Conservation (phyloP, 2,797 vertebrate genomes). For the Scomberomorus guttatus region DNA sequence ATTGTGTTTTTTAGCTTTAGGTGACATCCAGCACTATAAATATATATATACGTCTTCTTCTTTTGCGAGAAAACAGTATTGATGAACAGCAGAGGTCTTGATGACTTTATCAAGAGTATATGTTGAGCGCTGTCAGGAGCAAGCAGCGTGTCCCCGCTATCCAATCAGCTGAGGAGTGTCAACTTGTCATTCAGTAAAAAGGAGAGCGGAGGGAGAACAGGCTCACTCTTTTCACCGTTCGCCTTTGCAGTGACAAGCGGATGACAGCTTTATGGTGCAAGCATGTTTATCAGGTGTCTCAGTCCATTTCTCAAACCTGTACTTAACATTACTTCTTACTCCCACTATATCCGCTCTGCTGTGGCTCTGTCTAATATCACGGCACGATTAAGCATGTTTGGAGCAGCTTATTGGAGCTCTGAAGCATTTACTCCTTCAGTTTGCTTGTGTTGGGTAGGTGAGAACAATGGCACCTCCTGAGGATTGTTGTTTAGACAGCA, state of each 20-base stretch:
- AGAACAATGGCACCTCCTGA: neutral
- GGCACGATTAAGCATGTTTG: conserved; percentile 25
- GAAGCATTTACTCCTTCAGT: neutral
- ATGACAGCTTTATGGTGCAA: conserved; percentile 65
- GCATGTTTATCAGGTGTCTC: conserved; percentile 65
- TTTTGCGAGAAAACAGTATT: conserved; percentile 6
- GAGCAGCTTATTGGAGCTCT: conserved; percentile 34
- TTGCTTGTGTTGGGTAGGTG: neutral
- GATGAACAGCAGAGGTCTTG: conserved; percentile 39
- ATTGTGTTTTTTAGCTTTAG: too few relatives aligned
- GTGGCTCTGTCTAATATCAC: conserved; percentile 17
- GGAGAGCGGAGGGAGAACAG: conserved; percentile 32
- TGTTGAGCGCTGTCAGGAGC: conserved; percentile 41
- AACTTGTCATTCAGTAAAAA: conserved; percentile 59
- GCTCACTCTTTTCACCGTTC: conserved; percentile 24
- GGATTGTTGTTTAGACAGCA: too few relatives aligned
- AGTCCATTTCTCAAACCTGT: conserved; percentile 54
- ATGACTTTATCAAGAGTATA: conserved; percentile 53
- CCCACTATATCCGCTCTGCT: conserved; percentile 14
- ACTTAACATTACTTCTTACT: conserved; percentile 32
- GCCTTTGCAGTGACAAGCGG: conserved; percentile 48
- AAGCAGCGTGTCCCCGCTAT: conserved; percentile 33
- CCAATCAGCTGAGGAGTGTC: conserved; percentile 63
- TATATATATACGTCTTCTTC: neutral
- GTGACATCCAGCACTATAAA: neutral